Base-by-base conservation (phyloP, 2,888 invertebrate genomes). In the Cosmopolites sordidus region DNA sequence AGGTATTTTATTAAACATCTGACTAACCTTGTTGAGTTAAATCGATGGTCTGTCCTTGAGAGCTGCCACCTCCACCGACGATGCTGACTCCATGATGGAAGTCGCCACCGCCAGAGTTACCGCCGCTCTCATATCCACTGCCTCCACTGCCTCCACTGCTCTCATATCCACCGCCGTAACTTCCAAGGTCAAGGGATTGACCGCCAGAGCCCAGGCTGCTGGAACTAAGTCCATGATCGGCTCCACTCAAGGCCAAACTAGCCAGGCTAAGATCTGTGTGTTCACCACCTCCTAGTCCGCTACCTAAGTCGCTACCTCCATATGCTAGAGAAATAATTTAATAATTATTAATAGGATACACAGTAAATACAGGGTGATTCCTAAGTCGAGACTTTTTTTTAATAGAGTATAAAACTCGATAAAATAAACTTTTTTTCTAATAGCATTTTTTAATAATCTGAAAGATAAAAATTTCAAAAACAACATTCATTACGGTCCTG, bases 31-130 rank as follows among this genome's bases (percentile, higher is more conserved):
- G 62, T 16, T 62, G 50, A 9, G 65, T 64, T 40, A 66, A 57
- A 56, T 66, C 65, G 42, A 66, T 62, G 16, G 60, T 58, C 33
- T 59, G 54, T 16, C 59, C 60, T 51, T 65, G 60, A 2, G 51
- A 54, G 9, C 62, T 59, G n/a, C 64, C 62, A 11, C 64, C 64
- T 17, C 54, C 57, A 16, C 64, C 61, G 1, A 66, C 63, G 16
- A 65, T 56, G 52, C 65, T 66, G 16, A 66, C 64, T 12, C 65
- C 65, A 48, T 64, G 65, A 51, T 64, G 65, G 56, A 60, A 66
- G 37, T 66, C 65, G 16, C 65, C 65, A 9, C 61, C 62, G 2
- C 56, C 56, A 41, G 58, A 60, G 27, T 57, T 58, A 38, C 63
- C 62, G 17, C 57, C 62, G 0, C 59, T 51, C 4, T 51, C 54